These are phyloP conservation scores for Anas platyrhynchos DNA, from an alignment of 2,113 vertebrate species.

Conservation along the genomic window DNA sequence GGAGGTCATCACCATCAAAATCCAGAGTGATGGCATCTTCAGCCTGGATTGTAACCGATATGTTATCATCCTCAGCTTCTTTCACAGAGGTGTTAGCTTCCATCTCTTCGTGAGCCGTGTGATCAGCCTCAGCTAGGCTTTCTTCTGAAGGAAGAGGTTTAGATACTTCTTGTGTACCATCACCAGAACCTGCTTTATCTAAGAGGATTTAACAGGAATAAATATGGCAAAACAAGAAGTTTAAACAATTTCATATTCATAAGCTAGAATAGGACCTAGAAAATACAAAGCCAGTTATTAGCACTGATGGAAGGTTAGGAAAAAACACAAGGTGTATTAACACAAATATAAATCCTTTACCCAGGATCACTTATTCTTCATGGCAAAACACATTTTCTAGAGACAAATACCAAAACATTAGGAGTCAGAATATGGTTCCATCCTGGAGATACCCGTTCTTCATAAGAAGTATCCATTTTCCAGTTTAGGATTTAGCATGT, in stretches of 20 bases:
- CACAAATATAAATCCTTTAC: constrained; percentile 93
- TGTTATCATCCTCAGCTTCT: constrained; percentile 98
- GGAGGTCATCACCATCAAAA: constrained; percentile 99
- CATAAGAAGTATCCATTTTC: constrained; percentile 60
- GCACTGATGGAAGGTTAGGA: constrained; percentile 91
- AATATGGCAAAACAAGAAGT: constrained; percentile 99
- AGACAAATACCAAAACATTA: constrained; percentile 78
- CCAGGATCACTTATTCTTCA: constrained; percentile 84
- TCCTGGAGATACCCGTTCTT: constrained; percentile 73
- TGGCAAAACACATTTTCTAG: constrained; percentile 78
- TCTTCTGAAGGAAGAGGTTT: constrained; percentile 96
- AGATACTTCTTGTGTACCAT: constrained; percentile 99
- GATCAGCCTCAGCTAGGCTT: constrained; percentile 87
- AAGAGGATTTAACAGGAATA: constrained; percentile 99
- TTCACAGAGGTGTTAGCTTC: constrained; percentile 90
- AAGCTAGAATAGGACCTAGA: constrained; percentile 93
- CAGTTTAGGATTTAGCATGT: constrained; percentile 39
- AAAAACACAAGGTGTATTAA: constrained; percentile 92
- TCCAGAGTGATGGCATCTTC: constrained; percentile 99
- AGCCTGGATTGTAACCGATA: constrained; percentile 98
- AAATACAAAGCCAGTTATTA: constrained; percentile 98
- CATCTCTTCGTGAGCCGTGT: constrained; percentile 86
- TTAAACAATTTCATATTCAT: constrained; percentile 96
- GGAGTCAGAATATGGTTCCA: constrained; percentile 68
- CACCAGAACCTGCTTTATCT: constrained; percentile 99